phyloP scores from a whole-genome alignment of 2,888 invertebrate species.

The Dolichopus griseipennis region DNA sequence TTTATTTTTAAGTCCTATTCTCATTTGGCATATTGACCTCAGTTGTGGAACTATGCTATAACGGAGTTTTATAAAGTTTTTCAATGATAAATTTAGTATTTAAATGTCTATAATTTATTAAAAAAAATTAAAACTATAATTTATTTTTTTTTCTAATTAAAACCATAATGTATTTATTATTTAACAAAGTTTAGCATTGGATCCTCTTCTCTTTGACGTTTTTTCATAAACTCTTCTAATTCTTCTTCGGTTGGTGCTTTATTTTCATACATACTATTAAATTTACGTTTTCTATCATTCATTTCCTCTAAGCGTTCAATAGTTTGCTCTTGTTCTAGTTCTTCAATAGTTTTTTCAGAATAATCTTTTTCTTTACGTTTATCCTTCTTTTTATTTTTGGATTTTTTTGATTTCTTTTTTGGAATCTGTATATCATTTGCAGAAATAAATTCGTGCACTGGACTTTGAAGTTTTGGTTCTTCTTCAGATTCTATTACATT shows the following conservation, averaged over 20 bases:
- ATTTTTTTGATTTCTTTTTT: slow-evolving; percentile 41
- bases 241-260: slow-evolving; percentile 85
- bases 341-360: slow-evolving; percentile 23
- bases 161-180: background rate
- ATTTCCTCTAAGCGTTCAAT: slow-evolving; percentile 48
- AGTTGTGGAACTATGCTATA: no score
- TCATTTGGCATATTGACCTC: no score
- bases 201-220: slow-evolving; percentile 74
- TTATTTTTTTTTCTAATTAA: background rate
- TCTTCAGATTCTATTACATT: background rate
- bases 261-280: slow-evolving; percentile 81
- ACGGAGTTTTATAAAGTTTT: no score
- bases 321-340: slow-evolving; percentile 28
- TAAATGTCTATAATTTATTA: no score
- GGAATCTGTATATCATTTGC: slow-evolving; percentile 10
- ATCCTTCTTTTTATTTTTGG: slow-evolving; percentile 46
- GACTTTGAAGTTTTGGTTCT: slow-evolving; percentile 8
- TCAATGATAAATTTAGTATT: no score
- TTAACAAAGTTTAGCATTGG: slow-evolving; percentile 76
- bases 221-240: slow-evolving; percentile 87
- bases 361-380: slow-evolving; percentile 45
- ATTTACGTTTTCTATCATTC: slow-evolving; percentile 86
- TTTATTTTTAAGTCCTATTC: no score
- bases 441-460: background rate
- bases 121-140: no score